A percentile compares a stretch with the other conserved stretches of the same genome.
Conservation (phyloP, 2,888 invertebrate genomes). For the Alloplasta piceator region DNA sequence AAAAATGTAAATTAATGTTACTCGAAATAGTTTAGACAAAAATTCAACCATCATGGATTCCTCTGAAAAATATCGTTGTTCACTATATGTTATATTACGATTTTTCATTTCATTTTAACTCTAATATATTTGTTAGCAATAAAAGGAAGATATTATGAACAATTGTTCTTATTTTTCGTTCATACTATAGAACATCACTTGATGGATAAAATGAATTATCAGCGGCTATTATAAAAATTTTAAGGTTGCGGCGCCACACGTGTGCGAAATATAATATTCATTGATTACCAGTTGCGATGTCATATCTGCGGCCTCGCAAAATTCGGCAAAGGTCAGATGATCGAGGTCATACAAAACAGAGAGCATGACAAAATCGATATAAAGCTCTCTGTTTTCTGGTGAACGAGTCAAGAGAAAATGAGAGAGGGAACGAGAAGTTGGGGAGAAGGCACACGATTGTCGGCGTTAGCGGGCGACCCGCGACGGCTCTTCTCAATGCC, state of each 20-base stretch:
- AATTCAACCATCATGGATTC: too few relatives aligned
- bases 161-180: too few relatives aligned
- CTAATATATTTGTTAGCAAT: too few relatives aligned
- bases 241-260: slow-evolving; percentile 4
- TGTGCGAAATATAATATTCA: neutral
- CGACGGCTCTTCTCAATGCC: slow-evolving; percentile 60
- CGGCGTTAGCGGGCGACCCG: slow-evolving; percentile 49
- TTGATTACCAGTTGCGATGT: neutral
- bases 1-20: too few relatives aligned
- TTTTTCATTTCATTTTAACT: too few relatives aligned
- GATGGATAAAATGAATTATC: slow-evolving; percentile 22
- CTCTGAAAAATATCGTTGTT: too few relatives aligned
- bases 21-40: too few relatives aligned
- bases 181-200: neutral
- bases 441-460: slow-evolving; percentile 39
- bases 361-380: slow-evolving; percentile 53
- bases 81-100: too few relatives aligned
- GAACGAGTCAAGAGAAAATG: neutral
- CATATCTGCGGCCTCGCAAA: slow-evolving; percentile 6
- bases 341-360: slow-evolving; percentile 41
- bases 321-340: slow-evolving; percentile 55
- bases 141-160: too few relatives aligned
- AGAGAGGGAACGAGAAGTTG: slow-evolving; percentile 1
- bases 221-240: neutral
- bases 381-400: slow-evolving; percentile 23